Base-by-base conservation (phyloP, 2,113 vertebrate species). In the Perccottus glenii region DNA sequence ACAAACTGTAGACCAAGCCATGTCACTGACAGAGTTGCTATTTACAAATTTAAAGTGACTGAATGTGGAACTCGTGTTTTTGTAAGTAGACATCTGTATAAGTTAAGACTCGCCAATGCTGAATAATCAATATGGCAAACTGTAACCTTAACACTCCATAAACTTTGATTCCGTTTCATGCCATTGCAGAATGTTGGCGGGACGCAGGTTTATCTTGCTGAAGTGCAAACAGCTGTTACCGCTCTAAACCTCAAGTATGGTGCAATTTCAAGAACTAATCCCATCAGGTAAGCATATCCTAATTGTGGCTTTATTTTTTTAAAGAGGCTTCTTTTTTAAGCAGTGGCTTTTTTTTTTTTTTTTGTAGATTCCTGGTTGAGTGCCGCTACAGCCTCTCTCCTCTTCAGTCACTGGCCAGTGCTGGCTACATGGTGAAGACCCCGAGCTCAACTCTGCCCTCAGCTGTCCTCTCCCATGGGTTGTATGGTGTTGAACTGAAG, bases 1-100 rank as follows among this genome's bases (percentile, higher is more conserved):
- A 46, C 57, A 1, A 11, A 49, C 9, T 93, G 92, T 62, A 76
- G 71, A 57, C 92, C 92, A 1, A 69, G 77, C 35, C 27, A 88
- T 44, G 46, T 74, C 11, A 89, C 83, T 8, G 8, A 70, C 0
- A 45, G 81, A 4, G 77, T 89, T 2, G 90, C 88, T n/a, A 70
- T 92, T 74, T 93, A 88, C 67, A 93, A 91, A 61, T 90, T 93
- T 57, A 73, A 80, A 55, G 60, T 92, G 8, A 77, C 64, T 6
- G 87, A 89, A 15, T 93, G 92, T 86, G 91, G 92, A 36, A 35
- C 77, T 27, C 89, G 11, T 49, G 33, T 57, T 16, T 91, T 87
- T 11, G 92, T 92, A 72, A 93, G 88, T 85, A 36, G 1, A 9
- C 2, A 9, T 3, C 19, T 27, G 19, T 27, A 27, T 3, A 27